Evolutionary conservation across 2,797 vertebrate genomes (phyloP).

Genomic region (Sebastolobus altivelis): DNA sequence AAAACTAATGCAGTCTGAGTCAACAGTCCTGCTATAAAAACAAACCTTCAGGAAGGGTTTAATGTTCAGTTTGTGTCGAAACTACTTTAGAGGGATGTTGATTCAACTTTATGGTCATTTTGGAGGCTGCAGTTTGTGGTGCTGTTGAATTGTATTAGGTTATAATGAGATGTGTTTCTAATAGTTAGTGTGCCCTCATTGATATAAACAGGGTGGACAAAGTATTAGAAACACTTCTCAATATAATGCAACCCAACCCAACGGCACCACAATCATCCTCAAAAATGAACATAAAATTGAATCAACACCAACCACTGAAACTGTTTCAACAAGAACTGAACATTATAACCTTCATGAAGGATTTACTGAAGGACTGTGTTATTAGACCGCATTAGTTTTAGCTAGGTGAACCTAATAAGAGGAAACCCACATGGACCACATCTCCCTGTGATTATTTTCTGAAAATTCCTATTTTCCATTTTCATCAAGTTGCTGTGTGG

Average conservation of each 20-base stretch:
- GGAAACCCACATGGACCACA: neutral
- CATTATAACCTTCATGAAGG: neutral
- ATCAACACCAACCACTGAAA: neutral
- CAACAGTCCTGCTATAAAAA: too few species aligned
- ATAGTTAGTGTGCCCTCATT: neutral
- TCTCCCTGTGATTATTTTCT: neutral
- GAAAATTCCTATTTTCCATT: neutral
- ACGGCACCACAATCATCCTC: neutral
- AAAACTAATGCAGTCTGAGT: too few species aligned
- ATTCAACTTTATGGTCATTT: neutral
- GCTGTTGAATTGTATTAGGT: neutral
- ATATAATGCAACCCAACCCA: neutral
- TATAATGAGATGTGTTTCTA: neutral
- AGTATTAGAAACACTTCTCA: neutral
- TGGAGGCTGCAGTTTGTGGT: neutral
- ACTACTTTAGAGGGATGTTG: neutral
- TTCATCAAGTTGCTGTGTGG: constrained; percentile 8
- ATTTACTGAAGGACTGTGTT: neutral
- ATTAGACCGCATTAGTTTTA: neutral
- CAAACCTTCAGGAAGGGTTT: neutral
- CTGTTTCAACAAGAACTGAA: neutral
- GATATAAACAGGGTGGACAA: neutral
- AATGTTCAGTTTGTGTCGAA: neutral
- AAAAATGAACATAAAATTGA: neutral
- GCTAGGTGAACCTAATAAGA: neutral